Base-by-base conservation (phyloP, 2,888 invertebrate species). In the Andrena trimmerana region DNA sequence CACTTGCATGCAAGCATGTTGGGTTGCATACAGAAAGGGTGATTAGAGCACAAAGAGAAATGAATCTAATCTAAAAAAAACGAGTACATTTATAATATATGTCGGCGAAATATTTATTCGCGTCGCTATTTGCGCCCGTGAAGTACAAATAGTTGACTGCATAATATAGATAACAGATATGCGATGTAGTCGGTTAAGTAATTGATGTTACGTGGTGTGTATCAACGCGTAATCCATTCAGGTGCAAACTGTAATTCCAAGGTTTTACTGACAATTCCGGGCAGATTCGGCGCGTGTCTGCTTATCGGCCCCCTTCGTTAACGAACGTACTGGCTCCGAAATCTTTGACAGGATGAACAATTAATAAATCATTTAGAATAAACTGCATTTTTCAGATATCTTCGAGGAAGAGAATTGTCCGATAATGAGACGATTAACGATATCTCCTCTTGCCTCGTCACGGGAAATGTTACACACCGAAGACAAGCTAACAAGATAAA, bases 1-100 rank as follows among this genome's bases (percentile, higher is more conserved):
- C 2, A 48, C 2, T 24, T 63, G 31, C 48, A 48, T 1, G 5
- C 13, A 7, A 48, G 50, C 0, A 29, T 0, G 6, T 13, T 8
- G 16, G 36, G 67, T 76, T 75, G 63, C 63, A 76, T 50, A 7
- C 16, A 24, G 1, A 3, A 50, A 65, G 29, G 36, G 0, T n/a
- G 2, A 5, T n/a, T 1, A 29, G 0, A 42, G 16, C 16, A 16
- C 33, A 52, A 52, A 52, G 27, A 42, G 27, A 7, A 52, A 24
- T 10, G 10, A 36, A 66, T 42, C 8, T 57, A 68, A 67, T 60
- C 36, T 42, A 24, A 24, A 3, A 3, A 6, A 20, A 24, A 57
- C 10, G 54, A 62, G 5, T 59, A 59, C 10, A 52, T 16, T 8
- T 6, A 29, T 4, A 20, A 24, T 50, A 2, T 13, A 27, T 10